Evolutionary conservation across 2,888 invertebrate genomes (phyloP).

Genomic region (Gasteruption jaculator): DNA sequence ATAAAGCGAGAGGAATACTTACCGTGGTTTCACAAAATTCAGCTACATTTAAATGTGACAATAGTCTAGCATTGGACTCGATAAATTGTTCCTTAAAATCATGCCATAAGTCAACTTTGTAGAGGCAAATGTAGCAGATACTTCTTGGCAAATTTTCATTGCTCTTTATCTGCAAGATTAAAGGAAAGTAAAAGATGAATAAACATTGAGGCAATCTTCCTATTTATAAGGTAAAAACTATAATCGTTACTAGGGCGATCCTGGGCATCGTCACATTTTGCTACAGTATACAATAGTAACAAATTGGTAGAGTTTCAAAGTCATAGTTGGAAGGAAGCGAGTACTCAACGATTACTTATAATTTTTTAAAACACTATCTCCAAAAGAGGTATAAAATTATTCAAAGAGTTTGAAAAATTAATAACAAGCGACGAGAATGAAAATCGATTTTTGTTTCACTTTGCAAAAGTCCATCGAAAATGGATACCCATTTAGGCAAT

Average conservation of each 20-base stretch:
- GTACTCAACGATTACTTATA: too few species aligned
- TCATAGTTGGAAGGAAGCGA: too few species aligned
- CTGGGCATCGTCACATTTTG: neutral
- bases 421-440: too few species aligned
- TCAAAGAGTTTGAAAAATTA: too few species aligned
- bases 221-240: slow-evolving; percentile 10
- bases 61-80: slow-evolving; percentile 33
- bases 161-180: slow-evolving; percentile 35
- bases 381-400: too few species aligned
- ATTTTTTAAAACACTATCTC: too few species aligned
- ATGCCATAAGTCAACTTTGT: slow-evolving; percentile 45
- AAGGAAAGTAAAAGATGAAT: neutral
- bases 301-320: too few species aligned
- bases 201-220: neutral
- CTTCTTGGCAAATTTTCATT: slow-evolving; percentile 36
- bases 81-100: slow-evolving; percentile 44
- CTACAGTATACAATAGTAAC: too few species aligned
- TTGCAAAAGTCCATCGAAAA: too few species aligned
- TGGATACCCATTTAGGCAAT: too few species aligned
- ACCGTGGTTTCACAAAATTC: slow-evolving; percentile 27
- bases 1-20: slow-evolving; percentile 13
- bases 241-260: neutral
- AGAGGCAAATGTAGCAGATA: slow-evolving; percentile 45
- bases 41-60: slow-evolving; percentile 28
- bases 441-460: too few species aligned